Evolutionary conservation across 2,888 invertebrate genomes (phyloP).

Genomic region (Resseliella maxima): DNA sequence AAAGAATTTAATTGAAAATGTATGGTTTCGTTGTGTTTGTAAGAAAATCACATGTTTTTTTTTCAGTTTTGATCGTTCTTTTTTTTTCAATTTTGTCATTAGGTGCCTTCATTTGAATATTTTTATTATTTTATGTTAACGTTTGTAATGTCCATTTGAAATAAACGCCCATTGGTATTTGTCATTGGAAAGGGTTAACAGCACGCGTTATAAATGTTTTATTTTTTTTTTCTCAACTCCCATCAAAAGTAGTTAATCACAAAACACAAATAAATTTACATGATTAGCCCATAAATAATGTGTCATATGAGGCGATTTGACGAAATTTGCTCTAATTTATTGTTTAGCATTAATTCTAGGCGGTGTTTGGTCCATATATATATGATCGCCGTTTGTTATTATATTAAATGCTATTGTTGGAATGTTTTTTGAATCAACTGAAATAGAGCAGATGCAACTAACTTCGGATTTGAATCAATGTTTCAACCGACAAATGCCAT

Average conservation of each 20-base stretch:
- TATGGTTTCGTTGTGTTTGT: neutral
- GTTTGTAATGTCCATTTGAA: slow-evolving; percentile 26
- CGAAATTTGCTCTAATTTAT: slow-evolving; percentile 50
- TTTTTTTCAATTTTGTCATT: neutral
- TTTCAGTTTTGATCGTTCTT: neutral
- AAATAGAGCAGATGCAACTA: slow-evolving; percentile 29
- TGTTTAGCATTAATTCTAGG: neutral
- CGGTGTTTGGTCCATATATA: slow-evolving; percentile 53
- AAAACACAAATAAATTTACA: slow-evolving; percentile 18
- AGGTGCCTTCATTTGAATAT: neutral
- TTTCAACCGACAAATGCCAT: too few relatives aligned
- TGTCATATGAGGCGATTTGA: slow-evolving; percentile 21
- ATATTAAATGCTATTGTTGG: neutral
- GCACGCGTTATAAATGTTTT: slow-evolving; percentile 34
- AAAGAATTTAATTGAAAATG: neutral
- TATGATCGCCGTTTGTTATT: slow-evolving; percentile 20
- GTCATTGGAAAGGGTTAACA: slow-evolving; percentile 6
- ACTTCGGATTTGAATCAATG: neutral
- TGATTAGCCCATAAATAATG: slow-evolving; percentile 47
- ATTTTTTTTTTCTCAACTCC: neutral
- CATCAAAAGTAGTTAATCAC: slow-evolving; percentile 24
- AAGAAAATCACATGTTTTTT: neutral
- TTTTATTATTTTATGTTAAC: neutral
- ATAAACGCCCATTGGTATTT: slow-evolving; percentile 39
- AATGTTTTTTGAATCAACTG: neutral